Percentiles rank a stretch among this genome's conserved stretches.
phyloP scores from a whole-genome alignment of 1,140 invertebrate genomes.

The Agrilus planipennis region DNA sequence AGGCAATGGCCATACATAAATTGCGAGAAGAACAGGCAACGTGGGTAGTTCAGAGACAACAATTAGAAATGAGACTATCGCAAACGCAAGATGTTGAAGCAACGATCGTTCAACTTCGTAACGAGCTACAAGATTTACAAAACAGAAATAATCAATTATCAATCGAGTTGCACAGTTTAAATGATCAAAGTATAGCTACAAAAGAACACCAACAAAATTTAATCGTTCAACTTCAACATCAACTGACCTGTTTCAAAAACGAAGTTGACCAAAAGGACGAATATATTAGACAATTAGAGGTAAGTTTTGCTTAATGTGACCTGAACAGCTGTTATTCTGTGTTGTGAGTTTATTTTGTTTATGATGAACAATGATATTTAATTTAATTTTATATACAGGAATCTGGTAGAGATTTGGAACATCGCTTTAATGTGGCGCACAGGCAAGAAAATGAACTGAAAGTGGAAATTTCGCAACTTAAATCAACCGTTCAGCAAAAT shows the following conservation, averaged over 20 bases:
- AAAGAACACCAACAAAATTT: conserved; percentile 31
- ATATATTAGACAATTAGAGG: conserved; percentile 45
- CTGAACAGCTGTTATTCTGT: not conserved
- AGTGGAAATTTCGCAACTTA: conserved; percentile 20
- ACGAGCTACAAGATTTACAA: conserved; percentile 39
- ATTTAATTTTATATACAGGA: conserved; percentile 20
- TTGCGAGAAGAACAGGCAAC: conserved; percentile 43
- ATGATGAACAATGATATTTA: too few species aligned
- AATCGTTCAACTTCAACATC: conserved; percentile 28
- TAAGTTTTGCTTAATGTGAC: too few species aligned
- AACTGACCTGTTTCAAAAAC: conserved; percentile 7
- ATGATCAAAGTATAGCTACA: conserved; percentile 34
- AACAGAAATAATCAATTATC: conserved; percentile 34
- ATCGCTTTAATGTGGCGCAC: conserved; percentile 36
- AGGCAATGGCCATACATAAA: conserved; percentile 40
- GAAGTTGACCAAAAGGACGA: conserved; percentile 37
- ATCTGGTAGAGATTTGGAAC: conserved; percentile 40
- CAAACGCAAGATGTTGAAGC: conserved; percentile 29
- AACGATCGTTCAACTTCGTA: conserved; percentile 39
- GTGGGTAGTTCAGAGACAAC: conserved; percentile 40
- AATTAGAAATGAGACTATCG: conserved; percentile 39
- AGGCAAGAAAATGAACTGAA: conserved; percentile 17
- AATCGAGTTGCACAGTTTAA: conserved; percentile 38
- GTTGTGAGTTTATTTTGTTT: not conserved
- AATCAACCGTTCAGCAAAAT: conserved; percentile 27